Percentiles rank a stretch among this genome's conserved stretches.
Conservation (phyloP, 2,797 vertebrate species). For the Coregonus sp. region DNA sequence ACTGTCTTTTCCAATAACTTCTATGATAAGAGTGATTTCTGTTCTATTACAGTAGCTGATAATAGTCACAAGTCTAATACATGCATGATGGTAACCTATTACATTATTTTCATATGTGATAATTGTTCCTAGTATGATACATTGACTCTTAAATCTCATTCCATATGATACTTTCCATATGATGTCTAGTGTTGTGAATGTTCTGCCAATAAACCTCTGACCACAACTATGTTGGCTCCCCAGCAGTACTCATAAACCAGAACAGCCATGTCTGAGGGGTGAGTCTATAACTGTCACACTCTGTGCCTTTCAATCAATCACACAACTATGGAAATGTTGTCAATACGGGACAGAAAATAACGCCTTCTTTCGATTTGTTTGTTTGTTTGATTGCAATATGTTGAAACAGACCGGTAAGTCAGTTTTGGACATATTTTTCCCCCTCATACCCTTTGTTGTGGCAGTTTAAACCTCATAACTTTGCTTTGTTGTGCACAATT, state of each 20-base stretch:
- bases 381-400: background rate
- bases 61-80: constrained; percentile 32
- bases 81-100: constrained; percentile 29
- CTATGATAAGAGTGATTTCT: constrained; percentile 44
- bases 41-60: constrained; percentile 45
- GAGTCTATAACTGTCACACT: constrained; percentile 51
- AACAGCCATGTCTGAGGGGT: constrained; percentile 60
- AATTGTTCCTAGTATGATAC: background rate
- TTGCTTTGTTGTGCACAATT: background rate
- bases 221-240: constrained; percentile 59
- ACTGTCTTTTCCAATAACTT: constrained; percentile 19
- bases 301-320: constrained; percentile 49
- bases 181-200: background rate
- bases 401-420: constrained; percentile 49
- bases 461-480: background rate
- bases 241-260: constrained; percentile 54
- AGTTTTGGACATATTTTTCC: background rate
- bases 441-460: too few relatives aligned
- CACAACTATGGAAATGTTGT: constrained; percentile 27
- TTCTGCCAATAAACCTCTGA: constrained; percentile 26
- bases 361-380: constrained; percentile 22
- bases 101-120: background rate
- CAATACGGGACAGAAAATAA: background rate
- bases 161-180: background rate
- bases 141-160: background rate